Conservation (phyloP, 1,140 invertebrate species). For the Drosophila sechellia region DNA sequence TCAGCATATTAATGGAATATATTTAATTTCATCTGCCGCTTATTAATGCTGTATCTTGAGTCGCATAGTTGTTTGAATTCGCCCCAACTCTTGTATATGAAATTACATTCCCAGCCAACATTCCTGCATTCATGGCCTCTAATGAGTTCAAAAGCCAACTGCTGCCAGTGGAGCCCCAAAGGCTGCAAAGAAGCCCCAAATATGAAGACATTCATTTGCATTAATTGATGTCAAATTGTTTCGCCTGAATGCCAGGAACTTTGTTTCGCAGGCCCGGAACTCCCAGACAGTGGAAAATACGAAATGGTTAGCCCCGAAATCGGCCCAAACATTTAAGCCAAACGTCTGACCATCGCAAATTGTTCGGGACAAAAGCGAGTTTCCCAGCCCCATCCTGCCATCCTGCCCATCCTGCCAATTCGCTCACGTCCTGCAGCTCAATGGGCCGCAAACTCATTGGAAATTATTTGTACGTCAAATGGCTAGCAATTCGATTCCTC, state of each 20-base stretch:
- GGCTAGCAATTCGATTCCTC: slow-evolving; percentile 47
- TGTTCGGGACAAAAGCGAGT: slow-evolving; percentile 36
- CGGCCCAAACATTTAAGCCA: slow-evolving; percentile 35
- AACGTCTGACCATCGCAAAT: slow-evolving; percentile 13
- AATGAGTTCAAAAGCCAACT: slow-evolving; percentile 41
- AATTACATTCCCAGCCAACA: slow-evolving; percentile 40
- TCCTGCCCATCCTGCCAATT: background rate
- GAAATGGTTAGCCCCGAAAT: slow-evolving; percentile 21
- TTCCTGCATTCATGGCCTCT: slow-evolving; percentile 23
- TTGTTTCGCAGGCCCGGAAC: background rate
- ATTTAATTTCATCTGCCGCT: too few relatives aligned
- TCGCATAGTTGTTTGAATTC: background rate
- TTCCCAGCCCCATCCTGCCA: background rate
- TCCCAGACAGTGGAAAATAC: slow-evolving; percentile 6
- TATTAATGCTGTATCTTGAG: background rate
- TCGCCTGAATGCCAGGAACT: slow-evolving; percentile 45
- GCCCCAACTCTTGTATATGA: slow-evolving; percentile 20
- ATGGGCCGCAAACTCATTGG: slow-evolving; percentile 80
- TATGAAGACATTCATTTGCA: slow-evolving; percentile 58
- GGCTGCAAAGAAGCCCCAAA: slow-evolving; percentile 28
- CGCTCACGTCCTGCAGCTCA: slow-evolving; percentile 63
- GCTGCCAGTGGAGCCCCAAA: slow-evolving; percentile 2
- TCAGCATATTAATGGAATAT: too few relatives aligned
- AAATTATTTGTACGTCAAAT: slow-evolving; percentile 80
- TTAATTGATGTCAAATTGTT: slow-evolving; percentile 62